These are phyloP conservation scores for Folsomia manolachei DNA, from an alignment of 2,888 invertebrate genomes.

Conservation along the genomic window DNA sequence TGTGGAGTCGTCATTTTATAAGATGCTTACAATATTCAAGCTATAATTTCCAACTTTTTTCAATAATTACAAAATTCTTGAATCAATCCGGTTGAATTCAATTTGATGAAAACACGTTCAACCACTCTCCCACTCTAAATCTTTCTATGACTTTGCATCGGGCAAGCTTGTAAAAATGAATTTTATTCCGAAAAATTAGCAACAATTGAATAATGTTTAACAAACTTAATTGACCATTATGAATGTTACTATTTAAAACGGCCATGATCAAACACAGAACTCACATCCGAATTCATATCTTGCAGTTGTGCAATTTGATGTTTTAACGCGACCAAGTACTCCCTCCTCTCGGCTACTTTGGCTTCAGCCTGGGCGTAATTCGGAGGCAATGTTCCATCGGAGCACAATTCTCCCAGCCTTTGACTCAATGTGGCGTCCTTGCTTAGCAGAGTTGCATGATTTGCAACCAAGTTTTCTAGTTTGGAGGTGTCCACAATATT, in stretches of 20 bases:
- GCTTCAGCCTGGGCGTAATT: not conserved
- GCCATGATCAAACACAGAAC: not conserved
- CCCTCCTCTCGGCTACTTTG: constrained; percentile 12
- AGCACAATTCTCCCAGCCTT: constrained; percentile 16
- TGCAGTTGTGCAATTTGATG: constrained; percentile 12
- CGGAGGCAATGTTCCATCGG: constrained; percentile 14
- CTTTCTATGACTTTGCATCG: not conserved
- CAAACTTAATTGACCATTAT: too few relatives aligned
- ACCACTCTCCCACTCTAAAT: not conserved
- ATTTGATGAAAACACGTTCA: not conserved
- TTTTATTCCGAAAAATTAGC: too few relatives aligned
- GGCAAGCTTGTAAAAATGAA: too few relatives aligned
- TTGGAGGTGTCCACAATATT: not conserved
- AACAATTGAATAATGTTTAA: too few relatives aligned
- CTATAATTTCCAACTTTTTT: not conserved
- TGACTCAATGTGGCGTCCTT: not conserved
- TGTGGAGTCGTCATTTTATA: constrained; percentile 39
- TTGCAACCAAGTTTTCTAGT: constrained; percentile 2
- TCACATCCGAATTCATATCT: not conserved
- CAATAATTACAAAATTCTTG: not conserved
- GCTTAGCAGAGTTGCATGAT: constrained; percentile 13
- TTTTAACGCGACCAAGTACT: constrained; percentile 8
- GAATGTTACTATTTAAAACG: too few relatives aligned
- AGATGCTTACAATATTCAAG: not conserved
- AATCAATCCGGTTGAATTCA: not conserved